phyloP scores from a whole-genome alignment of 2,797 vertebrate genomes.

The Spondyliosoma cantharus region DNA sequence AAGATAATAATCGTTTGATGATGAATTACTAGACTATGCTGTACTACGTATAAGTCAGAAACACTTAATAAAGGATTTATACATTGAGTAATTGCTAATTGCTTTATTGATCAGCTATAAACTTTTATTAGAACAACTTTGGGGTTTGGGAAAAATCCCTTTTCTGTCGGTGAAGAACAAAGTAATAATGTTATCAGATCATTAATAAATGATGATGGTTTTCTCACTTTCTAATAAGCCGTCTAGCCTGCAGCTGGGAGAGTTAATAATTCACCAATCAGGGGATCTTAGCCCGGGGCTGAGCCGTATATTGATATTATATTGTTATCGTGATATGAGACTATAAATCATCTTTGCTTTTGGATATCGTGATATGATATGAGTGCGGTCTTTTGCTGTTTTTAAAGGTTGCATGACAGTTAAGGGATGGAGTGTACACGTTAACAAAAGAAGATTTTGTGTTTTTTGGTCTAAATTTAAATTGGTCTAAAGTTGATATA shows the following conservation, averaged over 20 bases:
- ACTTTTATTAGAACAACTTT: not conserved
- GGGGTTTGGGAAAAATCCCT: not conserved
- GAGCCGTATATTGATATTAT: too few relatives aligned
- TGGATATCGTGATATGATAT: too few relatives aligned
- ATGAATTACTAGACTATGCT: not conserved
- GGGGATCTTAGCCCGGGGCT: not conserved
- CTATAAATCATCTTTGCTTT: too few relatives aligned
- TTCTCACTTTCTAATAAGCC: not conserved
- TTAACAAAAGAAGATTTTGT: too few relatives aligned
- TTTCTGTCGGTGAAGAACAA: not conserved
- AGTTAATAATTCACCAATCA: not conserved
- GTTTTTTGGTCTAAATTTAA: not conserved
- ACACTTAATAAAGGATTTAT: too few relatives aligned
- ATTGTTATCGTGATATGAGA: too few relatives aligned
- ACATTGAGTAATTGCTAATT: not conserved
- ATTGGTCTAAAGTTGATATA: not conserved
- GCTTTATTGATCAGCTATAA: not conserved
- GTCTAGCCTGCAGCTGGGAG: not conserved
- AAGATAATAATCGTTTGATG: not conserved
- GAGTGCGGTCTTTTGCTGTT: too few relatives aligned
- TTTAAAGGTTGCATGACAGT: too few relatives aligned
- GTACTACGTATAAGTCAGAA: too few relatives aligned
- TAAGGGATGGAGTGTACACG: not conserved
- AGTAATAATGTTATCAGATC: not conserved
- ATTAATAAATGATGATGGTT: not conserved